phyloP scores from a whole-genome alignment of 23 tunicate species.

The Trididemnum miniatum region DNA sequence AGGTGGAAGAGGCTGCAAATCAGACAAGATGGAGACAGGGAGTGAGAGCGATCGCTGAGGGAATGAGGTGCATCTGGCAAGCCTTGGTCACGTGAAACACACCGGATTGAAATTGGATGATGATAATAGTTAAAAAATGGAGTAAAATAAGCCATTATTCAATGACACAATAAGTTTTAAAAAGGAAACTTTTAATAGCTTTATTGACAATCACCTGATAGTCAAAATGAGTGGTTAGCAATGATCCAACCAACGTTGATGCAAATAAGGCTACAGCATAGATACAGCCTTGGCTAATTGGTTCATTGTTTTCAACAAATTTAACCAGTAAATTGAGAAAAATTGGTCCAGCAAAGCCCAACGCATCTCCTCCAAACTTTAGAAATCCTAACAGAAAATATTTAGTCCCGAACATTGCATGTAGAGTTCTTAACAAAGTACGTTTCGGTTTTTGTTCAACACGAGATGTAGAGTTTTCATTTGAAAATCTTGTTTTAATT shows the following conservation, averaged over 20 bases:
- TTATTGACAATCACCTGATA: too few relatives aligned
- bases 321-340: slow-evolving; percentile 67
- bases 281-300: slow-evolving; percentile 60
- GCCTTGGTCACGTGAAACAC: too few relatives aligned
- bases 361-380: slow-evolving; percentile 55
- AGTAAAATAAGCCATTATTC: too few relatives aligned
- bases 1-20: too few relatives aligned
- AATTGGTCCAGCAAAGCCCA: slow-evolving; percentile 88
- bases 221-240: slow-evolving; percentile 83
- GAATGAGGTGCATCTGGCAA: too few relatives aligned
- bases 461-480: background rate
- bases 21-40: too few relatives aligned
- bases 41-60: too few relatives aligned
- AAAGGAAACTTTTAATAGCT: too few relatives aligned
- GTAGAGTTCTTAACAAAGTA: slow-evolving; percentile 36
- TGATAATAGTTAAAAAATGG: too few relatives aligned
- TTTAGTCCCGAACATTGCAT: slow-evolving; percentile 45
- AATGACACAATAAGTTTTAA: too few relatives aligned
- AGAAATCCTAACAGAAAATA: slow-evolving; percentile 71
- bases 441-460: slow-evolving; percentile 12
- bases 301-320: slow-evolving; percentile 75
- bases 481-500: background rate
- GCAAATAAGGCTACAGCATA: slow-evolving; percentile 81
- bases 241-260: slow-evolving; percentile 58
- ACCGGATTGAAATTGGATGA: too few relatives aligned